Evolutionary conservation across 1,140 invertebrate genomes (phyloP).

Genomic region (Microvelia longipes): DNA sequence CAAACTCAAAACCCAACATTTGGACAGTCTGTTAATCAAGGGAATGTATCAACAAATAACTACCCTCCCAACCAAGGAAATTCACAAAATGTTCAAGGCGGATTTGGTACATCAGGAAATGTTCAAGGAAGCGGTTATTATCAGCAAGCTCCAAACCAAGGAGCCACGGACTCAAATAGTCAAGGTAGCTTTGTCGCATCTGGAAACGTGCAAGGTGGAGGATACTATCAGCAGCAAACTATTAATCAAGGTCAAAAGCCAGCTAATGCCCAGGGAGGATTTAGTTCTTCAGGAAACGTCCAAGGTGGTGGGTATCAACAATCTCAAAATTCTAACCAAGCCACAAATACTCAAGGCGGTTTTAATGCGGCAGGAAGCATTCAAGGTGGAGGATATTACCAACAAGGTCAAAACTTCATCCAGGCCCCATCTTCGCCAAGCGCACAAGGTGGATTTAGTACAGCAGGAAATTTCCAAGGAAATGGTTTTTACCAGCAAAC

Average conservation of each 20-base stretch:
- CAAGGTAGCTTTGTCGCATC: slow-evolving; percentile 4
- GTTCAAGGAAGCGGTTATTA: slow-evolving; percentile 5
- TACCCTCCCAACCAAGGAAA: background rate
- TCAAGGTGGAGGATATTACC: background rate
- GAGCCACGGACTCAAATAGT: slow-evolving; percentile 1
- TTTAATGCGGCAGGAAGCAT: background rate
- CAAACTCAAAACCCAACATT: background rate
- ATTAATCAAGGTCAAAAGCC: background rate
- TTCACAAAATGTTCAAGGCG: background rate
- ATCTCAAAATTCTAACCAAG: background rate
- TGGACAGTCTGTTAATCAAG: no score
- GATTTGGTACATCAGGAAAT: slow-evolving; percentile 5
- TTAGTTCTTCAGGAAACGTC: background rate
- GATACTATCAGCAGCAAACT: background rate
- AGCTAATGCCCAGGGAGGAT: background rate
- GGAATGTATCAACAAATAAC: background rate
- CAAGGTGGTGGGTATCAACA: background rate
- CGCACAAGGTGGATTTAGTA: background rate
- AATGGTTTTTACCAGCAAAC: background rate
- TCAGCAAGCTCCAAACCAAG: slow-evolving; percentile 3
- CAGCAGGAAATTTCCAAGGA: background rate
- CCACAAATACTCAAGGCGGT: background rate
- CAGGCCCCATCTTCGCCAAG: background rate
- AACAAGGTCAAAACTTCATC: background rate
- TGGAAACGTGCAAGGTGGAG: slow-evolving; percentile 5